These are phyloP conservation scores for Rhagophthalmus giganteus DNA, from an alignment of 2,888 invertebrate species.

Conservation along the genomic window DNA sequence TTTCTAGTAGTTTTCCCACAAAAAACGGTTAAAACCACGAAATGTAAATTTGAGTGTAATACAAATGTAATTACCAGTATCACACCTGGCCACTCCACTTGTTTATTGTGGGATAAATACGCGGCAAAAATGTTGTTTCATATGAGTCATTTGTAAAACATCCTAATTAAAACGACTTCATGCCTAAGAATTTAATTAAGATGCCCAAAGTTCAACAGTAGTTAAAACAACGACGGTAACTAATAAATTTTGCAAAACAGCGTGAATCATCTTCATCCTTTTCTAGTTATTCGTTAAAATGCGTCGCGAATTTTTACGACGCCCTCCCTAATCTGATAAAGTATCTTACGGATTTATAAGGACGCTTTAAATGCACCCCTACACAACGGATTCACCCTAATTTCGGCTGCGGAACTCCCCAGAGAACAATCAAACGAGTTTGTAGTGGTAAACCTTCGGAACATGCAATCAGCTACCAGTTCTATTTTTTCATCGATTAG, in stretches of 20 bases:
- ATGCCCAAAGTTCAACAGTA: slow-evolving; percentile 26
- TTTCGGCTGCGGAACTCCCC: too few species aligned
- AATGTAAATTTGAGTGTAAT: slow-evolving; percentile 25
- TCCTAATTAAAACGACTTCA: slow-evolving; percentile 28
- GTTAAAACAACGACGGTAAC: slow-evolving; percentile 14
- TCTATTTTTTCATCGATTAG: too few species aligned
- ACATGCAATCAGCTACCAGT: too few species aligned
- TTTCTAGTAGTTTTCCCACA: slow-evolving; percentile 16
- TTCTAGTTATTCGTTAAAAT: background rate
- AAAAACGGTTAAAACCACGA: slow-evolving; percentile 9
- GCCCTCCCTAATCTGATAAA: too few species aligned
- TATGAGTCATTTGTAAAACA: slow-evolving; percentile 33
- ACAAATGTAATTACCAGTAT: slow-evolving; percentile 23
- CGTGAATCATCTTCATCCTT: background rate
- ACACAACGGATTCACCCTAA: too few species aligned
- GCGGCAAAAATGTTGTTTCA: slow-evolving; percentile 24
- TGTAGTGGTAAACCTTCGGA: too few species aligned
- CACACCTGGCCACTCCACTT: slow-evolving; percentile 26
- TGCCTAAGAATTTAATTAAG: slow-evolving; percentile 27
- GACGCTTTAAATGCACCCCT: too few species aligned
- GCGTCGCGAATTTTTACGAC: too few species aligned
- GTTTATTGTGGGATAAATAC: slow-evolving; percentile 29
- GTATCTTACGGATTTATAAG: too few species aligned
- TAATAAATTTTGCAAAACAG: slow-evolving; percentile 16
- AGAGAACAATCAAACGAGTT: too few species aligned